Evolutionary conservation across 2,113 vertebrate genomes (phyloP), one percentile per base, ranked within the genome.

Genomic region (Podocnemis expansa): DNA sequence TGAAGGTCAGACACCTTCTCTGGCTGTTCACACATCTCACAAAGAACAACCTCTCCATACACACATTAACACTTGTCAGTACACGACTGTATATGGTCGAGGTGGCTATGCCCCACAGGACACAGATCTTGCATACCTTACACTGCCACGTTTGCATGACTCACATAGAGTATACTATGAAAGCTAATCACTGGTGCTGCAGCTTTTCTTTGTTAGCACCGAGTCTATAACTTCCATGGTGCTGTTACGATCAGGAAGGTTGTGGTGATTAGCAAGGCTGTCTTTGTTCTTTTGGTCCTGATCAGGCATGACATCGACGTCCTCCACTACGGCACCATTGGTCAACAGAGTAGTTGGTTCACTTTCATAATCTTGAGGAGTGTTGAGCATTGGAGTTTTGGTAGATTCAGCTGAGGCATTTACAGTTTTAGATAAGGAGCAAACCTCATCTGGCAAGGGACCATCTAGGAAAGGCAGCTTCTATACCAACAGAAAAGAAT

Each of bases 381-480:
- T 79, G 13, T 87, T 90, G 76, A 96, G 81, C 76, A 92, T 29
- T 0, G 88, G 87, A 8, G 82, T 86, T 54, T 22, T 88, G 5
- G 89, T 70, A 80, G 82, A 84, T 76, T 47, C 16, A 82, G 58
- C 45, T 70, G 88, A 25, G 89, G 92, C 85, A 22, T 55, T 10
- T 80, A 84, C 82, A 54, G 21, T 55, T 86, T 70, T 90, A 75
- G 96, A 8, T 27, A 91, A 83, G 54, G 81, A 78, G 60, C 85
- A 91, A 34, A 54, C 78, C 52, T 96, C 86, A 14, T 87, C n/a
- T 11, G 96, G 85, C 88, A 96, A 49, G 41, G 97, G 85, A 13
- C 97, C 94, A 1, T 97, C 97, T 0, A 97, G 89, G 58, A 96
- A 67, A 38, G 97, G 96, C 79, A 98, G 88, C 85, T 97, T 97